Base-by-base conservation (phyloP, 2,113 vertebrate genomes). In the Hoplias malabaricus region DNA sequence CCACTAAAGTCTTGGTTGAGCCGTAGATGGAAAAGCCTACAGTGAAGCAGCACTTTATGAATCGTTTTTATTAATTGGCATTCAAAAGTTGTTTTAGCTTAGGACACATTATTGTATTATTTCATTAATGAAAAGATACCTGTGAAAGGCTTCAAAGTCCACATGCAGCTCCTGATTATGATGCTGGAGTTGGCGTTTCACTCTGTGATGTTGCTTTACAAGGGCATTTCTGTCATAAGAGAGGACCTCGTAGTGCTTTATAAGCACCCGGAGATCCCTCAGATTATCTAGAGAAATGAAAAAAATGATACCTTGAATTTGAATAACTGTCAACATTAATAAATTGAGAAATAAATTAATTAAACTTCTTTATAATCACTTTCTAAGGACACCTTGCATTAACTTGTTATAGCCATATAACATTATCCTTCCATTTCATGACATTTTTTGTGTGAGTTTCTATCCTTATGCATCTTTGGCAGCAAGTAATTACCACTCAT, bases 81-180 rank as follows among this genome's bases (percentile, higher is more conserved):
- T 16, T 2, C 1, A 56, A 6, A 34, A 31, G 8, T 27, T 2
- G 21, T 38, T 5, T 75, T 29, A 31, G 19, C 0, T 1, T 19
- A 11, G 48, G 38, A 9, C 19, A 19, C 19, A 21, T 2, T 7
- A 10, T 1, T 33, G 16, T 63, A 31, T 61, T 27, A 21, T 16
- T 12, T 6, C 4, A 11, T 16, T 33, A 9, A 34, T 6, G 2
- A 1, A 59, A 10, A 59, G 7, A 12, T 54, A 42, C 7, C 12
- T 90, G 50, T 90, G 86, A 69, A 89, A 89, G 19, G 91, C 93
- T 16, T 72, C 85, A 43, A 95, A 88, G 78, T 92, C 80, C 14
- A 93, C 69, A 11, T 82, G 74, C 48, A 94, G 77, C 1, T 16
- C 9, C 0, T 71, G 46, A 8, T 78, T 75, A 13, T 84, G 42